A percentile compares a stretch with the other conserved stretches of the same genome.
Evolutionary conservation across 2,797 vertebrate species (phyloP).

Genomic region (Uromys caudimaculatus): DNA sequence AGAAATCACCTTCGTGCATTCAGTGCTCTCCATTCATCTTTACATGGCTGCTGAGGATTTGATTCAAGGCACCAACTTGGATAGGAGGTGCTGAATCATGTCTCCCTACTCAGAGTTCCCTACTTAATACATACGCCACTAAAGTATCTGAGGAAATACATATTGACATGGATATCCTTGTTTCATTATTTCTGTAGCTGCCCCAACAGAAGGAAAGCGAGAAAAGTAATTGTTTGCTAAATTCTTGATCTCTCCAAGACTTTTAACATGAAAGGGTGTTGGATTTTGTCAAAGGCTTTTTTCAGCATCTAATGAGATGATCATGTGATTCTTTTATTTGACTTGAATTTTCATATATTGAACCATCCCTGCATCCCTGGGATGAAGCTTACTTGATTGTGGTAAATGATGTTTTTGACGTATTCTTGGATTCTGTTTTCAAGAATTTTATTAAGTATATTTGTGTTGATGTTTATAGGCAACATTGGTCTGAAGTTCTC

Average conservation of each 20-base stretch:
- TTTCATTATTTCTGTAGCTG: not conserved
- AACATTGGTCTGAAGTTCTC: not conserved
- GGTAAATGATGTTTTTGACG: not conserved
- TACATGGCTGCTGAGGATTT: not conserved
- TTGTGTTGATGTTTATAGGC: not conserved
- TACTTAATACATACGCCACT: not conserved
- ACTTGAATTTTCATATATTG: not conserved
- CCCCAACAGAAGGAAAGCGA: not conserved
- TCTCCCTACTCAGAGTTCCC: not conserved
- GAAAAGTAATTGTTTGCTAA: not conserved
- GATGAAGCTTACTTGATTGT: not conserved
- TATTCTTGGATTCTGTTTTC: not conserved
- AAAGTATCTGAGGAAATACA: not conserved
- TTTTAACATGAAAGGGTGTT: not conserved
- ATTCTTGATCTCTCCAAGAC: not conserved
- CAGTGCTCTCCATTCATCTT: not conserved
- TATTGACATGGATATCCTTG: not conserved
- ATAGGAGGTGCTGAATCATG: not conserved
- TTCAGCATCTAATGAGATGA: not conserved
- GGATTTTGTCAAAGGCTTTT: not conserved
- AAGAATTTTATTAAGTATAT: not conserved
- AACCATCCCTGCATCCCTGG: not conserved
- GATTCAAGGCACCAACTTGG: not conserved
- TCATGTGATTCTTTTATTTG: not conserved
- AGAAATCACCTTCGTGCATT: not conserved